Conservation (phyloP, 2,113 vertebrate genomes). For the Cyrtonyx montezumae region DNA sequence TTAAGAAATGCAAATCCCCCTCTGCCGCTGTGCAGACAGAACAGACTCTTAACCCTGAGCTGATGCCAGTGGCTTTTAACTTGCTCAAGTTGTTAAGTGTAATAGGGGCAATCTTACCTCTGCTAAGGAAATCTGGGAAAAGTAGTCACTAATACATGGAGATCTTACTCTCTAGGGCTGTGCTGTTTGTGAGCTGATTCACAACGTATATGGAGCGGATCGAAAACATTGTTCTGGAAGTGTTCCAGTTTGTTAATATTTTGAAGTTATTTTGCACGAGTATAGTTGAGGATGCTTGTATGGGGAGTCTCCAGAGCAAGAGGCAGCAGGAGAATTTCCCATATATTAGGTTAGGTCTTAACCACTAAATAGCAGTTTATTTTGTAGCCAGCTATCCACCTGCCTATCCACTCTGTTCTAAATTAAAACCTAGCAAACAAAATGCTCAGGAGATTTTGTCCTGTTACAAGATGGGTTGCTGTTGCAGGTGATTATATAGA, state of each 20-base stretch:
- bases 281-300: neutral
- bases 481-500: neutral
- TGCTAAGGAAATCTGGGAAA: neutral
- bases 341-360: neutral
- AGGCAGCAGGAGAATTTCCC: neutral
- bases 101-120: neutral
- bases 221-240: neutral
- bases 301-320: neutral
- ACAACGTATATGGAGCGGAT: neutral
- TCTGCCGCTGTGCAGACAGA: rapidly evolving
- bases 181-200: neutral
- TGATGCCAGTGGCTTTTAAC: neutral
- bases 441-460: neutral
- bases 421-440: neutral
- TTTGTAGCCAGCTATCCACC: neutral
- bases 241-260: neutral
- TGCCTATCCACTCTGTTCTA: neutral
- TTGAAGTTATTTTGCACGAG: neutral
- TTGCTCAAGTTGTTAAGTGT: rapidly evolving
- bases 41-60: neutral
- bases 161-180: neutral
- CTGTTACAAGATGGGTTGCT: neutral
- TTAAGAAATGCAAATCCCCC: neutral
- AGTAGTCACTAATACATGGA: neutral
- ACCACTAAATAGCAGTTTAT: neutral